Percentiles rank a stretch among this genome's conserved stretches.
These are phyloP conservation scores for Boulengeromyrus knoepffleri DNA, from an alignment of 2,113 vertebrate species.

Conservation along the genomic window DNA sequence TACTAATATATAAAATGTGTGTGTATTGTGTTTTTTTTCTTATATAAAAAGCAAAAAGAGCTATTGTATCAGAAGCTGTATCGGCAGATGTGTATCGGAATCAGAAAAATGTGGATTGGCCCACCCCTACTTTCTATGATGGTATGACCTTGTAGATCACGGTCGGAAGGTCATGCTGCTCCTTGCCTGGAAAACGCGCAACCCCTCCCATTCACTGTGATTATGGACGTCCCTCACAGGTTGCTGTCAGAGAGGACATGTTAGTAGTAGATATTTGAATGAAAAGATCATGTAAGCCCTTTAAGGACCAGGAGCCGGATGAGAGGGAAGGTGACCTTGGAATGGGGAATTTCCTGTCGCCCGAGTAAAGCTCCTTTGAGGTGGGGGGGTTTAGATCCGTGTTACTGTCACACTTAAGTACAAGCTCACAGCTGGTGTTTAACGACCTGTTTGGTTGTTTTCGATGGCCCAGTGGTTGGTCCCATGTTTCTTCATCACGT, in stretches of 20 bases:
- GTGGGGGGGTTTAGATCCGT: constrained; percentile 26
- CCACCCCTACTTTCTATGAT: too few species aligned
- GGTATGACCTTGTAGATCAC: constrained; percentile 10
- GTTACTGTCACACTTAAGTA: not conserved
- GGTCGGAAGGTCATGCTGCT: not conserved
- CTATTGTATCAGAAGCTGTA: too few species aligned
- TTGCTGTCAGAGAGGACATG: not conserved
- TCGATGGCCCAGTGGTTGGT: not conserved
- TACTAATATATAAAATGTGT: too few species aligned
- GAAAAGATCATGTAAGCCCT: constrained; percentile 38
- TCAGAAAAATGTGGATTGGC: too few species aligned
- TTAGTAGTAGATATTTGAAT: constrained; percentile 15
- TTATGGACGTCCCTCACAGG: not conserved
- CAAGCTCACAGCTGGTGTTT: not conserved
- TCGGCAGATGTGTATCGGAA: too few species aligned
- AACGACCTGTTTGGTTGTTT: not conserved
- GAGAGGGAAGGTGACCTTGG: constrained; percentile 53
- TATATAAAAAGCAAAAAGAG: too few species aligned
- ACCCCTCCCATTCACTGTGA: not conserved
- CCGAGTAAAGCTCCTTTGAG: constrained; percentile 54
- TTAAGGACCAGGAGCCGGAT: constrained; percentile 34
- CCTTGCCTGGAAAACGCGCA: not conserved
- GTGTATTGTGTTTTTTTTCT: too few species aligned
- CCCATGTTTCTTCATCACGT: not conserved
- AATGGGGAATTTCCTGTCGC: constrained; percentile 23